Evolutionary conservation across 2,888 invertebrate species (phyloP).

Genomic region (Boloria euphrosyne): DNA sequence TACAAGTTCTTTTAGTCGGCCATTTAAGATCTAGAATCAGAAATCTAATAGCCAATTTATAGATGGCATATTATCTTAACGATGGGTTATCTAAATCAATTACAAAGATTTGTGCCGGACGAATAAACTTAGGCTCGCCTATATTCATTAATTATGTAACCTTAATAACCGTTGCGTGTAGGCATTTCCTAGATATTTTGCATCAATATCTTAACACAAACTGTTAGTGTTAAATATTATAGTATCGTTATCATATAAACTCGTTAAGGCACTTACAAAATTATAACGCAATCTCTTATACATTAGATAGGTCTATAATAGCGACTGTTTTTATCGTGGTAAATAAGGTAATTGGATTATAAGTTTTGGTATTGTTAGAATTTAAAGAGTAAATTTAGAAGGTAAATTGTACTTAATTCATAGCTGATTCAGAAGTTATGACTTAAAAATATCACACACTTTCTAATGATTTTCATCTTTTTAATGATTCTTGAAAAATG

Average conservation of each 20-base stretch:
- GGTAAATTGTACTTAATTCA: too few relatives aligned
- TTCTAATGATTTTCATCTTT: too few relatives aligned
- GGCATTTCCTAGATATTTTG: conserved; percentile 17
- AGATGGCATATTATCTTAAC: conserved; percentile 31
- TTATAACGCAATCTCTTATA: too few relatives aligned
- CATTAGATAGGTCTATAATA: too few relatives aligned
- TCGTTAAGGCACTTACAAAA: too few relatives aligned
- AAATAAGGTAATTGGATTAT: not conserved
- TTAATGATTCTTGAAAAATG: too few relatives aligned
- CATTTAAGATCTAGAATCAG: conserved; percentile 19
- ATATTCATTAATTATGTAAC: conserved; percentile 28
- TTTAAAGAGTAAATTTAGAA: too few relatives aligned
- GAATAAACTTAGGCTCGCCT: conserved; percentile 17
- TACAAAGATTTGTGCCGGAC: conserved; percentile 30
- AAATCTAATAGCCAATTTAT: conserved; percentile 31
- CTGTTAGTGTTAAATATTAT: not conserved
- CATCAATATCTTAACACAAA: not conserved
- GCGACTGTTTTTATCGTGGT: too few relatives aligned
- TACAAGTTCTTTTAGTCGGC: conserved; percentile 13
- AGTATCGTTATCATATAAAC: too few relatives aligned
- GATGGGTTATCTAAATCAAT: conserved; percentile 31
- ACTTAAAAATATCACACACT: too few relatives aligned
- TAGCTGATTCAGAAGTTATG: too few relatives aligned
- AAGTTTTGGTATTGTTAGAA: not conserved
- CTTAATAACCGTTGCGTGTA: conserved; percentile 30